Percentiles rank a stretch among this genome's conserved stretches.
These are phyloP conservation scores for Tethea ocularis DNA, from an alignment of 2,888 invertebrate genomes.

Conservation along the genomic window DNA sequence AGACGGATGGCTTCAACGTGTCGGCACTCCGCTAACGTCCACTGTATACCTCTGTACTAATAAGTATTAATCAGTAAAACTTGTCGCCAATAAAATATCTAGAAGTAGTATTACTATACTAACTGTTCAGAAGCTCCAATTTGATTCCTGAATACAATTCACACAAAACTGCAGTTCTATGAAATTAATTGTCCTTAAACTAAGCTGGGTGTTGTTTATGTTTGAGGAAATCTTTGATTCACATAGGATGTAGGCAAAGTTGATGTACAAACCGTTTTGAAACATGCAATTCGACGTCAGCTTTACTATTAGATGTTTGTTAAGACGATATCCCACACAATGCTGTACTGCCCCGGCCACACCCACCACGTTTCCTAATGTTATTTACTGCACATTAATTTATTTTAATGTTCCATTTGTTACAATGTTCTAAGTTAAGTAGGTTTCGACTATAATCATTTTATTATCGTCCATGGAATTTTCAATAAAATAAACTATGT, in stretches of 20 bases:
- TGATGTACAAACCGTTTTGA: constrained; percentile 1
- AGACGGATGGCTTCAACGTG: constrained; percentile 30
- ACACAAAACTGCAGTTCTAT: neutral
- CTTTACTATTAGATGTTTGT: constrained; percentile 8
- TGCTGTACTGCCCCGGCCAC: constrained; percentile 27
- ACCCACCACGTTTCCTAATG: constrained; percentile 42
- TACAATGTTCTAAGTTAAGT: neutral
- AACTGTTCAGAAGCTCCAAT: neutral
- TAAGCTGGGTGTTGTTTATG: too few species aligned
- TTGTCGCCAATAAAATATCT: neutral
- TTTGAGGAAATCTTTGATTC: neutral
- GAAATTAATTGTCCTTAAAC: neutral
- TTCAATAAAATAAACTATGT: neutral
- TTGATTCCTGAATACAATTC: neutral
- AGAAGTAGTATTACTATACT: too few species aligned
- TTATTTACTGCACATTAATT: constrained; percentile 48
- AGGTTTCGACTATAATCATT: neutral
- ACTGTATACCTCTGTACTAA: constrained; percentile 23
- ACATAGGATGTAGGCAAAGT: neutral
- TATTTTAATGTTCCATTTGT: constrained; percentile 37
- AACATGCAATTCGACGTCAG: constrained; percentile 6
- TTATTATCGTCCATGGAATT: neutral
- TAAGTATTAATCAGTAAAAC: neutral
- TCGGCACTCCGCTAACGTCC: constrained; percentile 14
- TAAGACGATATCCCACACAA: constrained; percentile 26